These are phyloP conservation scores for Megaustenia siamemsis DNA, from an alignment of 2,888 invertebrate genomes.

Conservation along the genomic window DNA sequence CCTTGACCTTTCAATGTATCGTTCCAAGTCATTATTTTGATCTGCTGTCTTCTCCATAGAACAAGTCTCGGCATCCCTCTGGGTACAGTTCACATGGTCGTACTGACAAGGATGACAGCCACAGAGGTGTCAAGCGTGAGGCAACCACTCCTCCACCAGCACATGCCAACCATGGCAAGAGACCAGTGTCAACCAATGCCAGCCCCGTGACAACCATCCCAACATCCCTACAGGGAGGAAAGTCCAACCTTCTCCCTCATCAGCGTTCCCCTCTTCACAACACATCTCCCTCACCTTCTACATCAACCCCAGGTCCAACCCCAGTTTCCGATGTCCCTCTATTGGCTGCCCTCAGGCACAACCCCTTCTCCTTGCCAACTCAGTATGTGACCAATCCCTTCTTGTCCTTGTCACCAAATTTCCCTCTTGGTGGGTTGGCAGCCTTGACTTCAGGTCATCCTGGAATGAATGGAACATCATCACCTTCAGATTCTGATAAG, in stretches of 20 bases:
- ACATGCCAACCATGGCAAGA: slow-evolving; percentile 41
- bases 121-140: slow-evolving; percentile 46
- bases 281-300: slow-evolving; percentile 42
- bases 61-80: slow-evolving; percentile 22
- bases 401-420: slow-evolving; percentile 67
- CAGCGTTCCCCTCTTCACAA: slow-evolving; percentile 60
- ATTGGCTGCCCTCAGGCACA: slow-evolving; percentile 61
- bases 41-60: background rate
- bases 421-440: slow-evolving; percentile 66
- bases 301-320: slow-evolving; percentile 58
- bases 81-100: slow-evolving; percentile 31
- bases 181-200: slow-evolving; percentile 6
- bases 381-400: slow-evolving; percentile 71
- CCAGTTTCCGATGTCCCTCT: slow-evolving; percentile 54
- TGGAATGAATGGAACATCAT: slow-evolving; percentile 69
- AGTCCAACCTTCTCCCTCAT: slow-evolving; percentile 60
- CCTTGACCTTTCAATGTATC: too few species aligned
- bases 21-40: too few species aligned
- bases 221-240: slow-evolving; percentile 19
- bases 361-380: slow-evolving; percentile 70
- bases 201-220: slow-evolving; percentile 34
- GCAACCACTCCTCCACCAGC: slow-evolving; percentile 39
- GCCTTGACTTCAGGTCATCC: slow-evolving; percentile 57
- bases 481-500: slow-evolving; percentile 69
- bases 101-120: slow-evolving; percentile 6